Evolutionary conservation across 2,113 vertebrate genomes (phyloP), one percentile per base, ranked within the genome.

Genomic region (Orycteropus afer): DNA sequence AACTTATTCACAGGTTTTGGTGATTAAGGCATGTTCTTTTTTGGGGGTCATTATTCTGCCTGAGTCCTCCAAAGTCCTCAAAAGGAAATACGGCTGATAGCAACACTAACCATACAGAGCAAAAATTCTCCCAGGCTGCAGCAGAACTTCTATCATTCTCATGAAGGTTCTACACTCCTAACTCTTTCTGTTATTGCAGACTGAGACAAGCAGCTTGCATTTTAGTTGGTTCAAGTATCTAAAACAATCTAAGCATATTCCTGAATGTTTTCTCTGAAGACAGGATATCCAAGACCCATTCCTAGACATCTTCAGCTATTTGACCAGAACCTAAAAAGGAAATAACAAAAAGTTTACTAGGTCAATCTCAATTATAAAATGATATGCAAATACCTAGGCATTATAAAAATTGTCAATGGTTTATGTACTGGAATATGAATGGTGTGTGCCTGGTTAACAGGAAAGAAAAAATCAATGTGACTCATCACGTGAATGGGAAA

Each of bases 361-460:
- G 34, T 29, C 15, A 55, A 91, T 95, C 34, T 90, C 61, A 93
- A 45, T 45, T 65, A 45, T 69, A 37, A 90, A 92, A 71, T 88
- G 27, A 63, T 81, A 89, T 18, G 37, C 1, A 83, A 69, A 61
- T 49, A 86, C 49, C 17, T 37, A 78, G 81, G 12, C 55, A 89
- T 79, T 53, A 82, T 63, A 74, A 88, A 93, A 95, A 90, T 15
- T 37, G 3, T 20, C 22, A 20, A 4, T 45, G 34, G 47, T 79
- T 83, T 77, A 83, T 40, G 4, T 23, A 40, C 37, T 71, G 67
- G 22, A 20, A 71, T 9, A 40, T 20, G 20, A 40, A 20, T 71
- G 22, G 25, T 42, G 37, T 37, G 8, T 71, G 2, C 74, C 4
- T 49, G 10, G 89, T 23, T 34, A 78, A 23, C 59, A 90, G 32